phyloP scores from a whole-genome alignment of 2,888 invertebrate species.

The Hanleya hanleyi region DNA sequence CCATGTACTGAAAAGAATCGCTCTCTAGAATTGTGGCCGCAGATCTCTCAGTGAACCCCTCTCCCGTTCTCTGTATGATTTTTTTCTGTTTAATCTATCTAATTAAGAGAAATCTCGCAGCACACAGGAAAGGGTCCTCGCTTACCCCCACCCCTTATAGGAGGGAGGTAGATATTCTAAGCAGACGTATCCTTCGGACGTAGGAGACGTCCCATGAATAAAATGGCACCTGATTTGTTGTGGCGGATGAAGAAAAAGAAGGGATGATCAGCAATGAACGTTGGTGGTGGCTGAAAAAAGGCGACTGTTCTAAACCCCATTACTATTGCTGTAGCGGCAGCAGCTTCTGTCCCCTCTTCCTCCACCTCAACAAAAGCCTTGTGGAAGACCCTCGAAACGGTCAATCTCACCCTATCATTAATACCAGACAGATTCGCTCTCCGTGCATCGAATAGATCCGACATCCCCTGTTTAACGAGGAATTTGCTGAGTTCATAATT shows the following conservation, averaged over 20 bases:
- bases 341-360: conserved; percentile 68
- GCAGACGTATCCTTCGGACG: not conserved
- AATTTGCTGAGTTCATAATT: conserved; percentile 42
- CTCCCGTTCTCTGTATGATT: no score
- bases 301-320: conserved; percentile 29
- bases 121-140: no score
- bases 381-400: conserved; percentile 63
- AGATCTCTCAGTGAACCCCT: no score
- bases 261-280: conserved; percentile 59
- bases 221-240: conserved; percentile 2
- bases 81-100: no score
- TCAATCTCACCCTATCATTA: conserved; percentile 43
- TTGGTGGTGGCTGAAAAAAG: conserved; percentile 16
- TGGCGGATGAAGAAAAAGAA: conserved; percentile 65
- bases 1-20: no score
- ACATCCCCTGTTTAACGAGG: conserved; percentile 56
- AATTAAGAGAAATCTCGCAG: no score
- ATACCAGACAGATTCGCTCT: conserved; percentile 63
- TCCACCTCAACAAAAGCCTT: conserved; percentile 48
- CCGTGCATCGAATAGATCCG: conserved; percentile 49
- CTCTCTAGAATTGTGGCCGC: no score
- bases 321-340: conserved; percentile 19
- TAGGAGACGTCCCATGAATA: not conserved
- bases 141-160: no score
- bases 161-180: no score